Percentiles rank a stretch among this genome's conserved stretches.
phyloP scores from a whole-genome alignment of 1,140 invertebrate genomes.

The Nylanderia fulva region DNA sequence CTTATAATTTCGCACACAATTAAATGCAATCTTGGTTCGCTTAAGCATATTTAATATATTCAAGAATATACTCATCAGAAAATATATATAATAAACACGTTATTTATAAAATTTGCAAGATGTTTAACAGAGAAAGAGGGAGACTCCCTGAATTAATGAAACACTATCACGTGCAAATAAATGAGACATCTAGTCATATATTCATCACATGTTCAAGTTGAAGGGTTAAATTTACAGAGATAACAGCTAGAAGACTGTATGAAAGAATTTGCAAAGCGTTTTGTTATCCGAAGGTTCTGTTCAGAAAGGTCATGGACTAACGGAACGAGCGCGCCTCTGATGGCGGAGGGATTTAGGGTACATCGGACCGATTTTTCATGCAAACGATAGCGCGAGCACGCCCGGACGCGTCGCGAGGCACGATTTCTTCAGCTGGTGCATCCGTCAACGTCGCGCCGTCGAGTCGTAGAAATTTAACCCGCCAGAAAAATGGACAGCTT shows the following conservation, averaged over 20 bases:
- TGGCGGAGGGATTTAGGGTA: conserved; percentile 60
- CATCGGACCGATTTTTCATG: conserved; percentile 74
- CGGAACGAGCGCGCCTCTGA: conserved; percentile 20
- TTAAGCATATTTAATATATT: background rate
- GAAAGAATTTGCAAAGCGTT: background rate
- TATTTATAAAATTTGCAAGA: background rate
- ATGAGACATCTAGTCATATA: background rate
- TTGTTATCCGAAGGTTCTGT: background rate
- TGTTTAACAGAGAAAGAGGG: background rate
- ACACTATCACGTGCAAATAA: background rate
- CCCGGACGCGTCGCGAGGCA: conserved; percentile 68
- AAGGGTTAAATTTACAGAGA: background rate
- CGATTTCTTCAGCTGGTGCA: conserved; percentile 81
- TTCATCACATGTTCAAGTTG: background rate
- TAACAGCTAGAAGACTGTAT: background rate
- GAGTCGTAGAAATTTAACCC: conserved; percentile 84
- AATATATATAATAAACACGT: background rate
- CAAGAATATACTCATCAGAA: background rate
- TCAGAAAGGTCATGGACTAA: conserved; percentile 13
- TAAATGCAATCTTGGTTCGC: background rate
- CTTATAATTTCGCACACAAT: background rate
- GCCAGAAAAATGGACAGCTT: conserved; percentile 75
- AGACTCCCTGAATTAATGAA: background rate
- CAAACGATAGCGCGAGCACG: conserved; percentile 73
- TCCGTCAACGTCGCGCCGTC: conserved; percentile 83